Base-by-base conservation (phyloP, 1,140 invertebrate species). In the Megalopta genalis region DNA sequence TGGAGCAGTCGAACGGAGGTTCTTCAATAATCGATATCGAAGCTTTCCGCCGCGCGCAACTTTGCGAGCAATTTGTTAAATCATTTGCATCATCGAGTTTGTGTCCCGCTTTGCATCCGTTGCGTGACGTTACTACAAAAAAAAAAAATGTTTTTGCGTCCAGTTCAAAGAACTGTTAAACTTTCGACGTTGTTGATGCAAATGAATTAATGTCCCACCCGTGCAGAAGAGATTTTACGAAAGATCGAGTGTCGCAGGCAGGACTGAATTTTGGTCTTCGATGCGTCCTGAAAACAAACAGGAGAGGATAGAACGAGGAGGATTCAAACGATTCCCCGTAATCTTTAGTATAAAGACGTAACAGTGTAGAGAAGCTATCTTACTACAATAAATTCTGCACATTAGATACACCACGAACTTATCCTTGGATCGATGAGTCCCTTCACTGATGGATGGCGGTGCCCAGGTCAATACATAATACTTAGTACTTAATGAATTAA, bases 331-430 rank as follows among this genome's bases (percentile, higher is more conserved):
- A 59, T 79, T 76, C 77, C 76, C 21, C 21, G 64, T 49, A 60
- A 70, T 70, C 46, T 64, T 63, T 81, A 76, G 71, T 49, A 25
- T 77, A 67, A 74, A 54, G 63, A 70, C 42, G 52, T 80, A 83
- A 67, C 21, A 80, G 42, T 83, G 81, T 83, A 83, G 81, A 68
- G 37, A 66, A 64, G 77, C 76, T 69, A 81, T 65, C 68, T 75
- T 68, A 73, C 14, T 80, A 82, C 39, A 83, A 83, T 83, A 83
- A 83, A 83, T 81, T 81, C 66, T 72, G 81, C 81, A 83, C 81
- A 42, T 70, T 72, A 80, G 72, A 78, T 77, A 79, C 18, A 72
- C 49, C 16, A 32, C 5, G 18, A 39, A 32, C 27, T 4, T 1
- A 54, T 77, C 10, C 25, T 27, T 42, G 5, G 21, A 25, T 14